These are phyloP conservation scores for Nothura maculosa DNA, from an alignment of 2,797 vertebrate genomes.

Conservation along the genomic window DNA sequence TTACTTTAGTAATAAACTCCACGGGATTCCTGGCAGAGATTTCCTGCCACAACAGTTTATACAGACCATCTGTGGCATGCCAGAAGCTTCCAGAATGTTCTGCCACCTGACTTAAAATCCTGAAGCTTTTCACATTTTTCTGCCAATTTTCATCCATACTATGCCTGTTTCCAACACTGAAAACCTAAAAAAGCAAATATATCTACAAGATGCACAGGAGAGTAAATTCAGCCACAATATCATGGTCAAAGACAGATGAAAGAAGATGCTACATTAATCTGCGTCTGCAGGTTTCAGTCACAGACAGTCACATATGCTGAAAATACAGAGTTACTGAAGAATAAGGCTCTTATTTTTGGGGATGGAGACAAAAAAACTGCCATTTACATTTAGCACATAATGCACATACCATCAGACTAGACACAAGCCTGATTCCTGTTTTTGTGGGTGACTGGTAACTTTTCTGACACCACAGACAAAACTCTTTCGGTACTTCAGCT, in stretches of 20 bases:
- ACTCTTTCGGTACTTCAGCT: background rate
- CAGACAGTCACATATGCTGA: background rate
- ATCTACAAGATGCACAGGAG: conserved; percentile 41
- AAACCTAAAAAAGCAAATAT: conserved; percentile 76
- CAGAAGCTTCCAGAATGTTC: conserved; percentile 81
- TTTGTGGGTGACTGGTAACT: background rate
- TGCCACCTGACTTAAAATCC: conserved; percentile 81
- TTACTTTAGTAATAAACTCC: conserved; percentile 79
- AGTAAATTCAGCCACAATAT: conserved; percentile 45
- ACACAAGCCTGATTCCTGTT: background rate
- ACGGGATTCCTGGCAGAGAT: conserved; percentile 78
- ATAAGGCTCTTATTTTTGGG: background rate
- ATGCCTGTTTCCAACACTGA: conserved; percentile 74
- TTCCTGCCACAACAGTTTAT: conserved; percentile 79
- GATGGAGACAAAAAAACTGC: background rate
- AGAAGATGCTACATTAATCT: background rate
- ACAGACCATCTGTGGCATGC: conserved; percentile 79
- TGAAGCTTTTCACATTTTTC: conserved; percentile 76
- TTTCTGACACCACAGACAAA: background rate
- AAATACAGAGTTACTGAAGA: conserved; percentile 3
- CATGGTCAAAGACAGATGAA: conserved; percentile 15
- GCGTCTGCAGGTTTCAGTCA: background rate
- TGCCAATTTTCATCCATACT: conserved; percentile 76
- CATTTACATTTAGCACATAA: background rate
- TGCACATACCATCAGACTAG: background rate